These are phyloP conservation scores for Andrena fulva DNA, from an alignment of 2,888 invertebrate species.

Conservation along the genomic window DNA sequence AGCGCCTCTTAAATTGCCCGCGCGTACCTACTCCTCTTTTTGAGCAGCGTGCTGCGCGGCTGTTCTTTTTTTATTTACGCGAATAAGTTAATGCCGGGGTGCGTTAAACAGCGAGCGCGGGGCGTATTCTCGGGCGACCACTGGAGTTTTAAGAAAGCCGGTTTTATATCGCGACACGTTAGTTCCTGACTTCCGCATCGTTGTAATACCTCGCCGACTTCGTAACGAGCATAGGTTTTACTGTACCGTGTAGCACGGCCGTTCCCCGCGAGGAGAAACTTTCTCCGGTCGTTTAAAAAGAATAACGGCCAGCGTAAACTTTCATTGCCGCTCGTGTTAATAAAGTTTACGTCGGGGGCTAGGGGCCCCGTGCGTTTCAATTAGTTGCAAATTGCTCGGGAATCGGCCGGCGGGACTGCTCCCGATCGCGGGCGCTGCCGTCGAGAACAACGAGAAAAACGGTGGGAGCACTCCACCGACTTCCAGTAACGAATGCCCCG, in stretches of 20 bases:
- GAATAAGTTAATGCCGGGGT: neutral
- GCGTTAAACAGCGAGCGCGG: conserved; percentile 12
- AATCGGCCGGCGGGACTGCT: conserved; percentile 32
- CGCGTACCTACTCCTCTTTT: neutral
- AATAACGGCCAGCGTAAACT: conserved; percentile 53
- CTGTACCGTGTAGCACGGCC: conserved; percentile 39
- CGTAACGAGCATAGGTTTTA: conserved; percentile 50
- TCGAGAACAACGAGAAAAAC: conserved; percentile 1
- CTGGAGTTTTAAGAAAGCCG: conserved; percentile 14
- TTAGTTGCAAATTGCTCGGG: conserved; percentile 49
- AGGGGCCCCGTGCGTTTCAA: conserved; percentile 51
- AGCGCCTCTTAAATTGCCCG: no score
- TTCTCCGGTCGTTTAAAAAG: conserved; percentile 53
- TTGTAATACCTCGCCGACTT: conserved; percentile 34
- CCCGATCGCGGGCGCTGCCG: conserved; percentile 4
- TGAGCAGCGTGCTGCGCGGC: neutral
- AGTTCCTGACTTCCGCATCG: conserved; percentile 39
- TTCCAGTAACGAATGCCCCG: conserved; percentile 7
- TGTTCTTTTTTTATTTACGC: conserved; percentile 1
- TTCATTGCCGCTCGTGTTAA: conserved; percentile 56
- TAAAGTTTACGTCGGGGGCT: conserved; percentile 36
- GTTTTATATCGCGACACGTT: conserved; percentile 34
- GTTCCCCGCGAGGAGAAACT: conserved; percentile 32
- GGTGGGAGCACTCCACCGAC: neutral
- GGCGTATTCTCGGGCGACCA: neutral